Evolutionary conservation across 2,113 vertebrate genomes (phyloP).

Genomic region (Crypturellus undulatus): DNA sequence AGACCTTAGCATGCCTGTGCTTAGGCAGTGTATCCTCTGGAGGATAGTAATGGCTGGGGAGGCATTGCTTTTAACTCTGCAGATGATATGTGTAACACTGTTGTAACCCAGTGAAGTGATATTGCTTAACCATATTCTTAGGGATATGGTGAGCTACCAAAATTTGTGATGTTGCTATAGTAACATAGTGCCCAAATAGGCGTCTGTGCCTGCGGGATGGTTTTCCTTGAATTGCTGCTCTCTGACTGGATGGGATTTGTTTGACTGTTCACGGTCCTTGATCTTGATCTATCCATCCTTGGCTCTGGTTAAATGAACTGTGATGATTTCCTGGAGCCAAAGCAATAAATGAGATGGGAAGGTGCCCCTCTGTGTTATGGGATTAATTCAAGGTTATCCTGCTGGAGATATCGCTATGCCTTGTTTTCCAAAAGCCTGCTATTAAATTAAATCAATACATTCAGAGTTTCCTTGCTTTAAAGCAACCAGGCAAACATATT

Average conservation of each 20-base stretch:
- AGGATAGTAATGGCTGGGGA: neutral
- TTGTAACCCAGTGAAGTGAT: neutral
- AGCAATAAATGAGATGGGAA: neutral
- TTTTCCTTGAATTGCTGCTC: neutral
- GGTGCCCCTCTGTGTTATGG: neutral
- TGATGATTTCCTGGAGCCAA: neutral
- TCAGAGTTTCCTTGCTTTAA: neutral
- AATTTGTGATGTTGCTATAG: neutral
- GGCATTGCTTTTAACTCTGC: neutral
- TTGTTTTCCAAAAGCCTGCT: neutral
- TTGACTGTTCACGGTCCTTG: neutral
- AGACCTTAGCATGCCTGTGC: rapidly evolving
- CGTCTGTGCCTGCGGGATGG: neutral
- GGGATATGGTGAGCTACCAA: neutral
- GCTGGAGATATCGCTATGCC: neutral
- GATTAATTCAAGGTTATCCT: conserved; percentile 4
- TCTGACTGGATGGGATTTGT: neutral
- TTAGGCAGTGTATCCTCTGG: neutral
- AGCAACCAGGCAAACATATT: neutral
- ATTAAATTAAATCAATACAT: neutral
- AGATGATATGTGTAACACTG: neutral
- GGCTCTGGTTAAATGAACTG: neutral
- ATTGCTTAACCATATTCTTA: neutral
- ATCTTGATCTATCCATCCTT: neutral
- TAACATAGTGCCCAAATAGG: neutral